These are phyloP conservation scores for Tupaia tana DNA, from an alignment of 2,113 vertebrate species.

Conservation along the genomic window DNA sequence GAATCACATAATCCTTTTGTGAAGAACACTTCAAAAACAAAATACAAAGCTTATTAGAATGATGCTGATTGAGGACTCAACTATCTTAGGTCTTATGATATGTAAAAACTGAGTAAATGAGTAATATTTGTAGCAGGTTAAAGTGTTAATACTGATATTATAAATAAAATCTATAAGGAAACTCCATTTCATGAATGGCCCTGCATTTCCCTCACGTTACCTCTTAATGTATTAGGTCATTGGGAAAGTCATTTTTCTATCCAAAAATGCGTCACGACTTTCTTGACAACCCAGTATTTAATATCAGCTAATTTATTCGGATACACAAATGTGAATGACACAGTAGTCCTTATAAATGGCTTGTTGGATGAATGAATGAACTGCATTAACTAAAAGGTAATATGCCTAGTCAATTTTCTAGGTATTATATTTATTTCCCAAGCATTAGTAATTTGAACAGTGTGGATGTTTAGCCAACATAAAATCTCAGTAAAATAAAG, in stretches of 20 bases:
- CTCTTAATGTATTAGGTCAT: not conserved
- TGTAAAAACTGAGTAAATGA: slow-evolving; percentile 44
- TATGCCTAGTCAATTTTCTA: not conserved
- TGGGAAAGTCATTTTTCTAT: too few relatives aligned
- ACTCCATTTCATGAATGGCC: not conserved
- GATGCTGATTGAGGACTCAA: not conserved
- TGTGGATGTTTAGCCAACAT: not conserved
- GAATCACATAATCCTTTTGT: slow-evolving; percentile 92
- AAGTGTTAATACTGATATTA: not conserved
- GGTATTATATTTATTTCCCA: slow-evolving; percentile 31
- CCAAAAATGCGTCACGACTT: too few relatives aligned
- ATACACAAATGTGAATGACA: not conserved
- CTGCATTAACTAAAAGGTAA: not conserved
- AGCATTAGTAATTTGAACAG: not conserved
- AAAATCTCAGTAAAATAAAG: slow-evolving; percentile 52
- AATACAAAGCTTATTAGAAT: slow-evolving; percentile 24
- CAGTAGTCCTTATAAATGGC: not conserved
- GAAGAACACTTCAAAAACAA: slow-evolving; percentile 87
- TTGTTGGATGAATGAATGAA: not conserved
- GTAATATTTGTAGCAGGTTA: not conserved
- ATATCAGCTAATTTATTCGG: not conserved
- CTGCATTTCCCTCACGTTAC: not conserved
- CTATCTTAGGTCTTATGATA: not conserved
- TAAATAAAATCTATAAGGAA: not conserved
- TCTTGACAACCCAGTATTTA: not conserved